These are phyloP conservation scores for Tichodroma muraria DNA, from an alignment of 2,113 vertebrate species.

Conservation along the genomic window DNA sequence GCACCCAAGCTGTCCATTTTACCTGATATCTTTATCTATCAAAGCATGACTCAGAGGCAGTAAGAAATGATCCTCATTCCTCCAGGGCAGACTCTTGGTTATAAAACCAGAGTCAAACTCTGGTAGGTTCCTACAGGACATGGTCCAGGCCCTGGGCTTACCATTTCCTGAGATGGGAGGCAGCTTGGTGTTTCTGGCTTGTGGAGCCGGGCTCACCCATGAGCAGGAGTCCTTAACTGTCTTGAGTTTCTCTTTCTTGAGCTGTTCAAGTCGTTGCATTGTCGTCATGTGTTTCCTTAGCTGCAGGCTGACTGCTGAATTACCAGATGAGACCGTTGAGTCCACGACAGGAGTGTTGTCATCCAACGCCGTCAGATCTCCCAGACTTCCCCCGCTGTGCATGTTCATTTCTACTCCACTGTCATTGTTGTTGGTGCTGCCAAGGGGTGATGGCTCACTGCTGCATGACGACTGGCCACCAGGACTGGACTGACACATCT, in stretches of 20 bases:
- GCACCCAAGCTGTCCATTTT: neutral
- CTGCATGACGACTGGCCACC: slow-evolving; percentile 97
- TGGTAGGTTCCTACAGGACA: neutral
- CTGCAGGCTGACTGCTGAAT: slow-evolving; percentile 84
- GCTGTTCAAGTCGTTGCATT: slow-evolving; percentile 89
- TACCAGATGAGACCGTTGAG: slow-evolving; percentile 81
- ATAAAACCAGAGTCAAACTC: neutral
- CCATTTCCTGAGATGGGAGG: slow-evolving; percentile 89
- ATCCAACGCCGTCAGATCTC: slow-evolving; percentile 87
- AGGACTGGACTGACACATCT: slow-evolving; percentile 98
- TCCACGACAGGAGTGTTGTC: slow-evolving; percentile 83
- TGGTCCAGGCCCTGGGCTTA: slow-evolving; percentile 50
- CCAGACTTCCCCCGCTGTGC: slow-evolving; percentile 94
- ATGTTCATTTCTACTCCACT: slow-evolving; percentile 95
- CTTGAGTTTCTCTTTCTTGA: slow-evolving; percentile 96
- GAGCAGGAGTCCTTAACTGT: slow-evolving; percentile 90
- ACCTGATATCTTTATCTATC: neutral
- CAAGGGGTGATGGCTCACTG: slow-evolving; percentile 95
- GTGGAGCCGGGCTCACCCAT: slow-evolving; percentile 83
- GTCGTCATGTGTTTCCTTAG: slow-evolving; percentile 84
- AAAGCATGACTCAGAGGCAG: neutral
- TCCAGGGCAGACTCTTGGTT: neutral
- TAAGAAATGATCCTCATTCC: neutral
- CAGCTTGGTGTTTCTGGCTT: slow-evolving; percentile 87
- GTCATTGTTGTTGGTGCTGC: slow-evolving; percentile 94